A percentile compares a stretch with the other conserved stretches of the same genome.
Conservation (phyloP, 2,888 invertebrate genomes). For the Hypomecis punctinalis region DNA sequence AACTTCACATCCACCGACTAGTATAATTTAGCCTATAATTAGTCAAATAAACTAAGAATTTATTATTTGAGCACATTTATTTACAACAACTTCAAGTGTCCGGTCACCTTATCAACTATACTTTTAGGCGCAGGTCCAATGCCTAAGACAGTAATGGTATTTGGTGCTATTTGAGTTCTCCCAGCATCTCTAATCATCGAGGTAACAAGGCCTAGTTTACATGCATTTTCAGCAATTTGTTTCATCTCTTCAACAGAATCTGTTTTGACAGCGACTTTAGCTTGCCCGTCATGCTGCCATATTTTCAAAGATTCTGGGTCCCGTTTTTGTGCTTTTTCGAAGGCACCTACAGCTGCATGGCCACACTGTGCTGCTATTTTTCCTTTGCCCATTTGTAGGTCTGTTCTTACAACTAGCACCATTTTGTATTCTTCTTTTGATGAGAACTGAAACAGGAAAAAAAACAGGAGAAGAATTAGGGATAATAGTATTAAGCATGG, state of each 20-base stretch:
- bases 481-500: no score
- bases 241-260: slow-evolving; percentile 91
- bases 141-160: slow-evolving; percentile 95
- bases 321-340: slow-evolving; percentile 87
- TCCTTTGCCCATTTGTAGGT: slow-evolving; percentile 97
- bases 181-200: slow-evolving; percentile 95
- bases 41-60: not conserved
- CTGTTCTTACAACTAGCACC: slow-evolving; percentile 94
- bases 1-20: no score
- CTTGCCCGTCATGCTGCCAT: slow-evolving; percentile 90
- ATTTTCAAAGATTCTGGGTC: slow-evolving; percentile 85
- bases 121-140: slow-evolving; percentile 95
- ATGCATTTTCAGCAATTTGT: slow-evolving; percentile 88
- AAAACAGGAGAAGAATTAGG: not conserved
- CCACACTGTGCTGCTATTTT: slow-evolving; percentile 97
- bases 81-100: slow-evolving; percentile 94
- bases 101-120: slow-evolving; percentile 92
- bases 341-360: slow-evolving; percentile 97
- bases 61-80: slow-evolving; percentile 14
- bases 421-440: slow-evolving; percentile 89
- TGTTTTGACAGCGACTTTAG: slow-evolving; percentile 94
- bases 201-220: slow-evolving; percentile 87
- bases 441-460: slow-evolving; percentile 62
- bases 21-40: no score
- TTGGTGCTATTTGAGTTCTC: slow-evolving; percentile 95